Base-by-base conservation (phyloP, 2,797 vertebrate genomes). In the Epinephelus malabaricus region DNA sequence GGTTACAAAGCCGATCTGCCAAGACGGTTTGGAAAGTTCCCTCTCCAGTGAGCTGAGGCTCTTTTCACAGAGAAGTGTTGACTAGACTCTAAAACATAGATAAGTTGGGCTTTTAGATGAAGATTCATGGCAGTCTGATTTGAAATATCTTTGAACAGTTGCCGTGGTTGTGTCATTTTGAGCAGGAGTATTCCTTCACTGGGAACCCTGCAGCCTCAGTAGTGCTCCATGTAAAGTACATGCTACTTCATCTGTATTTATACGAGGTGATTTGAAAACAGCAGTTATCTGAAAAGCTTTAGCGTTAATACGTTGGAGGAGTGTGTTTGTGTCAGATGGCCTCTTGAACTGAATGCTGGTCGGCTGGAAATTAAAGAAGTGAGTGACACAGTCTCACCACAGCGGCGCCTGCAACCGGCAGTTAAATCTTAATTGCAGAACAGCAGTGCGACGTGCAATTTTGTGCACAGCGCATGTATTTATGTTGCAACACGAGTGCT, bases 71-170 rank as follows among this genome's bases (percentile, higher is more conserved):
- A 54, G 78, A 71, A 70, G 47, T 82, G 78, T 90, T 86, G 74
- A 81, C 83, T 74, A 67, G 78, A 76, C 50, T 78, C 73, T 83
- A 85, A 89, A 84, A 88, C 86, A 88, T 81, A 81, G 75, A 85
- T 85, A 79, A 82, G 59, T 79, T 62, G 55, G 51, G 73, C 82
- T 76, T 81, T 90, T 66, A 75, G 71, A 84, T 79, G 68, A 76
- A 71, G 77, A 79, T 83, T 71, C 30, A 13, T 69, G 64, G 70
- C 55, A 71, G 70, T 65, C 27, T 61, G 54, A 82, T 82, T 55
- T 83, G 64, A 25, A 69, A 69, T 60, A 56, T 68, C 73, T 85
- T 73, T 77, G 85, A 86, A 70, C 71, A 50, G 53, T 61, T 18
- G 46, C 72, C 10, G n/a, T 27, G 73, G 60, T 60, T 65, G 53